Conservation (phyloP, 2,888 invertebrate species). For the Oscheius sp. region DNA sequence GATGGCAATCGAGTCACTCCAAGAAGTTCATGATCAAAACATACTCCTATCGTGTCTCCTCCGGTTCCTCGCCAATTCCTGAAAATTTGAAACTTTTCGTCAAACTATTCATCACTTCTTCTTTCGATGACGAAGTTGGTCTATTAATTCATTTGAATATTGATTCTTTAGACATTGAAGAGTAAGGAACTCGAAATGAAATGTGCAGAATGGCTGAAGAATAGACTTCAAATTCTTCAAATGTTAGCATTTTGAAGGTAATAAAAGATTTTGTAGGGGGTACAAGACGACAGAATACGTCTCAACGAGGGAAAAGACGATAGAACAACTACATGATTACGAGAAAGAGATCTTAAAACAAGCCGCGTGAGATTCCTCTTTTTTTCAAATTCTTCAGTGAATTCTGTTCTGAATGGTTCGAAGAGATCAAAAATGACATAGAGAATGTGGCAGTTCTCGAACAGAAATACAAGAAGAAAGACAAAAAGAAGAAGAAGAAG, state of each 20-base stretch:
- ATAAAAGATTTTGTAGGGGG: not conserved
- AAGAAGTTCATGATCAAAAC: conserved; percentile 9
- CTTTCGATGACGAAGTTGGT: not conserved
- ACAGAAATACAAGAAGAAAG: conserved; percentile 5
- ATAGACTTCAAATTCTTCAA: not conserved
- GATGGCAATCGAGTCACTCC: not conserved
- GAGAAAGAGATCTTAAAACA: conserved; percentile 8
- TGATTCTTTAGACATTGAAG: not conserved
- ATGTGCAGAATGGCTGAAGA: conserved; percentile 7
- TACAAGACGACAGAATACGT: not conserved
- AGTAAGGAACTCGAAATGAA: conserved; percentile 1
- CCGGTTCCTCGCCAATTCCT: not conserved
- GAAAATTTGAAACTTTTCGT: conserved; percentile 16
- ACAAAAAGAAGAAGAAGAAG: not conserved
- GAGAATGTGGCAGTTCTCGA: not conserved
- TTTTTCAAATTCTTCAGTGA: no score
- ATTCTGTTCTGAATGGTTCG: not conserved
- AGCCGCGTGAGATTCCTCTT: not conserved
- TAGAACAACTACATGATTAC: not conserved
- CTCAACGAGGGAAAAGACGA: not conserved
- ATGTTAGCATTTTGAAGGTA: not conserved
- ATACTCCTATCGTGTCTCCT: not conserved
- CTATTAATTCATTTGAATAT: not conserved
- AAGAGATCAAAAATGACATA: not conserved
- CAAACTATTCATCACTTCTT: not conserved